Percentiles rank a stretch among this genome's conserved stretches.
These are phyloP conservation scores for Drosophila trichaetosa DNA, from an alignment of 2,888 invertebrate species.

Conservation along the genomic window DNA sequence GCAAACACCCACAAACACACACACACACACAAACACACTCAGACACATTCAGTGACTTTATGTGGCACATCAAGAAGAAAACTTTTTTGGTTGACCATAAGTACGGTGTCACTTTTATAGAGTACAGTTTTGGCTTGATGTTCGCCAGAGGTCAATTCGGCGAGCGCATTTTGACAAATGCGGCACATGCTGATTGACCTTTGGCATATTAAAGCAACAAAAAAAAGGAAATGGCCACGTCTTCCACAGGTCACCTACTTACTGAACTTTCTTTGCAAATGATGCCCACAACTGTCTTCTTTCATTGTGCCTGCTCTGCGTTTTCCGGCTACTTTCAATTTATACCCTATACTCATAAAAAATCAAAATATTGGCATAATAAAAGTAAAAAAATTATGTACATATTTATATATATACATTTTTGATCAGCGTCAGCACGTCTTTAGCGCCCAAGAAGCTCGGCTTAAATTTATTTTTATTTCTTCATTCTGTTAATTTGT, in stretches of 20 bases:
- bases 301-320: slow-evolving; percentile 10
- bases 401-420: background rate
- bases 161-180: slow-evolving; percentile 42
- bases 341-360: slow-evolving; percentile 1
- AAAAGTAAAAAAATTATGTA: background rate
- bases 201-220: slow-evolving; percentile 37
- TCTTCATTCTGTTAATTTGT: background rate
- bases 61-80: slow-evolving; percentile 53
- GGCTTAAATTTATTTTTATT: background rate
- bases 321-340: background rate
- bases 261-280: slow-evolving; percentile 44
- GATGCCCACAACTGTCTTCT: slow-evolving; percentile 32
- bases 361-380: background rate
- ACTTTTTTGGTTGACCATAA: slow-evolving; percentile 68
- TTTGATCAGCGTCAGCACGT: background rate
- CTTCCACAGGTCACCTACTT: slow-evolving; percentile 20
- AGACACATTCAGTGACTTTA: slow-evolving; percentile 12
- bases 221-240: background rate
- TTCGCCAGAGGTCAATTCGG: slow-evolving; percentile 5
- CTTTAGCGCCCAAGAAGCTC: background rate
- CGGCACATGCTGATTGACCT: slow-evolving; percentile 32
- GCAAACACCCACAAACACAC: background rate
- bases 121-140: slow-evolving; percentile 41
- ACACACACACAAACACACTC: background rate
- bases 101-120: slow-evolving; percentile 50